Evolutionary conservation across 2,113 vertebrate genomes (phyloP).

Genomic region (Mus spicilegus): DNA sequence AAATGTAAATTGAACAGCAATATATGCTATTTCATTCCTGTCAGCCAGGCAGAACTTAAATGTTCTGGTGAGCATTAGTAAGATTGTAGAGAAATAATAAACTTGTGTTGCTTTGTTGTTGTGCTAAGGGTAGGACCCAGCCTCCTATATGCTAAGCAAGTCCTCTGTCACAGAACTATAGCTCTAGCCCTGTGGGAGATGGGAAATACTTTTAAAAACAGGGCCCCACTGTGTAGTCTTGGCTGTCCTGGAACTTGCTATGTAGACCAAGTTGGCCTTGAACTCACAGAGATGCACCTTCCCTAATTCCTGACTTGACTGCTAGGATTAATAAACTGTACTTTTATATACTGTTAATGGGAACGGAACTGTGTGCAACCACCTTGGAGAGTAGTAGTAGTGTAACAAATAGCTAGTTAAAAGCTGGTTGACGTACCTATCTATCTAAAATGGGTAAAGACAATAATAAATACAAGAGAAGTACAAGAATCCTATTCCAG

Average conservation of each 20-base stretch:
- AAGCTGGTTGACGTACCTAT: not conserved
- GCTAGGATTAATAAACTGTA: not conserved
- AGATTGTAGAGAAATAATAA: constrained; percentile 24
- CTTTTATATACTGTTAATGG: not conserved
- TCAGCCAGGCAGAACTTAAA: constrained; percentile 40
- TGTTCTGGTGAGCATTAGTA: constrained; percentile 44
- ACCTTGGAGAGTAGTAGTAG: not conserved
- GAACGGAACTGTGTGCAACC: not conserved
- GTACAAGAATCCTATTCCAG: not conserved
- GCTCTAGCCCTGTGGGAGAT: not conserved
- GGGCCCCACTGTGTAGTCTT: not conserved
- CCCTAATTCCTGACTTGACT: not conserved
- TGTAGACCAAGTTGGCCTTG: not conserved
- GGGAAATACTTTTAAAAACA: not conserved
- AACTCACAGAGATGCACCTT: not conserved
- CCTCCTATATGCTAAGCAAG: too few relatives aligned
- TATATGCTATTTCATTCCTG: constrained; percentile 31
- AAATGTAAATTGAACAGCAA: constrained; percentile 53
- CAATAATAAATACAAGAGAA: constrained; percentile 2
- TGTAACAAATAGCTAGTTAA: not conserved
- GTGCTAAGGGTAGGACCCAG: not conserved
- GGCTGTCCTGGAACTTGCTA: not conserved
- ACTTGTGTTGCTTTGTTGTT: not conserved
- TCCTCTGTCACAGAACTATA: too few relatives aligned
- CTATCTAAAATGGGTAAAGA: constrained; percentile 20